Evolutionary conservation across 2,797 vertebrate species (phyloP).

Genomic region (Neosilurus mollespiculum): DNA sequence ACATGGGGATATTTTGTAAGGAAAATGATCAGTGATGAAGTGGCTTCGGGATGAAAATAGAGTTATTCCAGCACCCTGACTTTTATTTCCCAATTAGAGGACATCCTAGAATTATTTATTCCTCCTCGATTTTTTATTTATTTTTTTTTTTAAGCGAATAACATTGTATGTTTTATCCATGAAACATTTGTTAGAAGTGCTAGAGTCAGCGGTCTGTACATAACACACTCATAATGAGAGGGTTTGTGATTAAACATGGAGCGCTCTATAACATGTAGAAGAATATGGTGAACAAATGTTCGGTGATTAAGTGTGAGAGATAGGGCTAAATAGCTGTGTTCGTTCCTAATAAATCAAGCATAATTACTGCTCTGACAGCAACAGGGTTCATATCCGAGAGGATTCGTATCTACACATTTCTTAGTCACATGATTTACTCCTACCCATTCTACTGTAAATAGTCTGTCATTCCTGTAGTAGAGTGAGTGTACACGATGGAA

Average conservation of each 20-base stretch:
- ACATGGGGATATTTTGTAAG: not conserved
- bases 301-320: conserved; percentile 45
- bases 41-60: not conserved
- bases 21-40: not conserved
- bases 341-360: conserved; percentile 50
- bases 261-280: conserved; percentile 43
- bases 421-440: conserved; percentile 1
- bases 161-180: not conserved
- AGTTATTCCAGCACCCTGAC: not conserved
- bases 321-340: conserved; percentile 41
- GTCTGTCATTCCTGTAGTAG: not conserved
- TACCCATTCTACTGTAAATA: conserved; percentile 15
- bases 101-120: not conserved
- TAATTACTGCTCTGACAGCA: conserved; percentile 49
- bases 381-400: conserved; percentile 22
- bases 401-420: conserved; percentile 12
- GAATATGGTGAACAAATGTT: conserved; percentile 56
- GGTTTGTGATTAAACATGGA: conserved; percentile 53
- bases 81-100: not conserved
- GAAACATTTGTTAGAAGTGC: not conserved
- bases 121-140: too few species aligned
- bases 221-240: conserved; percentile 12
- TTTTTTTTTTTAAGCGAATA: too few species aligned
- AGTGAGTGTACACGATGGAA: not conserved
- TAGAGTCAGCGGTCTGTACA: not conserved